A percentile compares a stretch with the other conserved stretches of the same genome.
phyloP scores from a whole-genome alignment of 2,888 invertebrate genomes.

The Melikaiella ostensackeni region DNA sequence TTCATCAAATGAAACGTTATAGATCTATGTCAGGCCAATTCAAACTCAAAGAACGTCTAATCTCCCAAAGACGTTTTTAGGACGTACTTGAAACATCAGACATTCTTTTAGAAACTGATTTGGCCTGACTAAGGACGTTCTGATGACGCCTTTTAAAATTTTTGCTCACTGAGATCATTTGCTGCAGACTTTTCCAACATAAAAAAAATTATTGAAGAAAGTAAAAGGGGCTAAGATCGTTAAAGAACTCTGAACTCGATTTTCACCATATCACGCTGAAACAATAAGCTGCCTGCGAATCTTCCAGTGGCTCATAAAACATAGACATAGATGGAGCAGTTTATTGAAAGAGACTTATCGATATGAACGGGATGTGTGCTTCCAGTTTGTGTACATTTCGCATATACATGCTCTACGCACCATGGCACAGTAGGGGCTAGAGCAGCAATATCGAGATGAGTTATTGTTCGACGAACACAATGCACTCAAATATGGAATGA shows the following conservation, averaged over 20 bases:
- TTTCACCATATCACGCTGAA: conserved; percentile 20
- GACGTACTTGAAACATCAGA: too few species aligned
- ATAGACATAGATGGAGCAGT: conserved; percentile 43
- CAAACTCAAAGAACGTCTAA: too few species aligned
- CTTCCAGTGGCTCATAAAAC: conserved; percentile 30
- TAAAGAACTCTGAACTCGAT: conserved; percentile 7
- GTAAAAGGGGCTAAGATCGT: neutral
- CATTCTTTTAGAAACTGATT: too few species aligned
- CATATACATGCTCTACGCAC: conserved; percentile 51
- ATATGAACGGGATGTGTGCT: conserved; percentile 51
- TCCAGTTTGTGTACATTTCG: conserved; percentile 23
- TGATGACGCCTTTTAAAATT: too few species aligned
- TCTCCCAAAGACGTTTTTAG: too few species aligned
- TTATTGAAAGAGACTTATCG: conserved; percentile 59
- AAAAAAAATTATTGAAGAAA: conserved; percentile 22
- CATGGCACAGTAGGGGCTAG: conserved; percentile 50
- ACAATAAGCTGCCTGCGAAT: conserved; percentile 15
- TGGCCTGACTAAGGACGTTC: too few species aligned
- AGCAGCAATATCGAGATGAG: conserved; percentile 71
- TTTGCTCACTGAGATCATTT: neutral
- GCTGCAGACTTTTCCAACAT: neutral
- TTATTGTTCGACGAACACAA: conserved; percentile 71
- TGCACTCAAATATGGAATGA: conserved; percentile 70
- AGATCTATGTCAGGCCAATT: too few species aligned
- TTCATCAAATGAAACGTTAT: too few species aligned